Conservation (phyloP, 2,797 vertebrate genomes). For the Hippocampus kuda region DNA sequence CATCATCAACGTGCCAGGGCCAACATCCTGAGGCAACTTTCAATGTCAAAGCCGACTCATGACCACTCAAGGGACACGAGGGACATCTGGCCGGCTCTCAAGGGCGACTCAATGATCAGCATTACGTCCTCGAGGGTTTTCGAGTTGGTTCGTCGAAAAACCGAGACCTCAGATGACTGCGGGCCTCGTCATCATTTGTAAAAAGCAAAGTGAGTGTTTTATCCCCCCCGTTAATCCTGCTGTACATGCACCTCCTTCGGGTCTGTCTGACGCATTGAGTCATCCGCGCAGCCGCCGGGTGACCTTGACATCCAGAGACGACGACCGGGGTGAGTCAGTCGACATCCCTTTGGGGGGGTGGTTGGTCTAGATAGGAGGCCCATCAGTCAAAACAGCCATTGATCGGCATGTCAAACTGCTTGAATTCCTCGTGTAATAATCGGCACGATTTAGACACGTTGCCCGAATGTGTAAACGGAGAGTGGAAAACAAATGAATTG, state of each 20-base stretch:
- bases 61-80: slow-evolving; percentile 39
- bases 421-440: slow-evolving; percentile 68
- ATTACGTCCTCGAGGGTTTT: slow-evolving; percentile 29
- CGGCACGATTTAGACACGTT: slow-evolving; percentile 55
- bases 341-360: slow-evolving; percentile 52
- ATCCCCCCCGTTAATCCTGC: slow-evolving; percentile 4
- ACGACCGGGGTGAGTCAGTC: slow-evolving; percentile 26
- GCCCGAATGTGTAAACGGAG: slow-evolving; percentile 49
- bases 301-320: slow-evolving; percentile 51
- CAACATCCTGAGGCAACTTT: slow-evolving; percentile 54
- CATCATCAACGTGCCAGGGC: slow-evolving; percentile 25
- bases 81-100: slow-evolving; percentile 45
- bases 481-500: slow-evolving; percentile 50
- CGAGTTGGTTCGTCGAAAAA: slow-evolving; percentile 33
- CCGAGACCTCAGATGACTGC: slow-evolving; percentile 8
- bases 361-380: slow-evolving; percentile 62
- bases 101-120: slow-evolving; percentile 37
- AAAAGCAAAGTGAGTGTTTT: slow-evolving; percentile 15
- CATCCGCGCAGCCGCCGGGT: slow-evolving; percentile 25
- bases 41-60: slow-evolving; percentile 56
- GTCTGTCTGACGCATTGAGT: slow-evolving; percentile 24
- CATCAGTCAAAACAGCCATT: slow-evolving; percentile 61
- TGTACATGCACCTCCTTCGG: slow-evolving; percentile 17
- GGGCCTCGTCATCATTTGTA: slow-evolving; percentile 10
- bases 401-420: slow-evolving; percentile 58